Percentiles rank a stretch among this genome's conserved stretches.
phyloP scores from a whole-genome alignment of 1,140 invertebrate species.

The Doryteuthis pealeii region DNA sequence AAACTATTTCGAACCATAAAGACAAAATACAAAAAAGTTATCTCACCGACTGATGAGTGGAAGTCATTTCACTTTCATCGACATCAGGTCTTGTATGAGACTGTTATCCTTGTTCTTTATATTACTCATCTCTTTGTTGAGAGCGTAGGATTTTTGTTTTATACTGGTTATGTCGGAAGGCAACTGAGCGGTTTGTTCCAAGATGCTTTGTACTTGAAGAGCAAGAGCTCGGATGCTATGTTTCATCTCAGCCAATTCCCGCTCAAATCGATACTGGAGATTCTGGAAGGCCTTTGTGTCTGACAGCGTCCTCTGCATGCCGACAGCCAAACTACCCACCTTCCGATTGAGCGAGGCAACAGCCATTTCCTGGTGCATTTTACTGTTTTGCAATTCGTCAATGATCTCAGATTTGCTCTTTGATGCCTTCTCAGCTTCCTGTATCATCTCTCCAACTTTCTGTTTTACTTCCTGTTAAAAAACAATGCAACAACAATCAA shows the following conservation, averaged over 20 bases:
- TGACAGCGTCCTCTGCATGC: not conserved
- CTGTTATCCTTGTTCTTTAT: too few relatives aligned
- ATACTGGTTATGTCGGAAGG: not conserved
- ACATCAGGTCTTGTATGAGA: too few relatives aligned
- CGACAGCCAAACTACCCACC: not conserved
- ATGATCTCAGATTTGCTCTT: not conserved
- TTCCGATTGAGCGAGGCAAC: not conserved
- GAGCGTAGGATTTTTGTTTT: not conserved
- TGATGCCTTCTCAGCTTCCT: not conserved
- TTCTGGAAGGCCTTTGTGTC: not conserved
- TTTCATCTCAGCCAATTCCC: not conserved
- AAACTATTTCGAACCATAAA: too few relatives aligned
- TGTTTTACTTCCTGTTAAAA: not conserved
- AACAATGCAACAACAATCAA: too few relatives aligned
- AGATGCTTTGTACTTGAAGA: not conserved
- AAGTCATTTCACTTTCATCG: too few relatives aligned
- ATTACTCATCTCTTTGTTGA: not conserved
- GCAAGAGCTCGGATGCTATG: not conserved
- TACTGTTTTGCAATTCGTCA: not conserved
- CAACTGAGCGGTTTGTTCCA: not conserved
- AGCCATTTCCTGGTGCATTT: not conserved
- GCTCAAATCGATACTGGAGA: not conserved
- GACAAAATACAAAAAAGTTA: too few relatives aligned
- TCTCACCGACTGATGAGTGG: too few relatives aligned
- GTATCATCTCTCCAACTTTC: not conserved